Evolutionary conservation across 2,888 invertebrate species (phyloP).

Genomic region (Minunthozetes semirufus): DNA sequence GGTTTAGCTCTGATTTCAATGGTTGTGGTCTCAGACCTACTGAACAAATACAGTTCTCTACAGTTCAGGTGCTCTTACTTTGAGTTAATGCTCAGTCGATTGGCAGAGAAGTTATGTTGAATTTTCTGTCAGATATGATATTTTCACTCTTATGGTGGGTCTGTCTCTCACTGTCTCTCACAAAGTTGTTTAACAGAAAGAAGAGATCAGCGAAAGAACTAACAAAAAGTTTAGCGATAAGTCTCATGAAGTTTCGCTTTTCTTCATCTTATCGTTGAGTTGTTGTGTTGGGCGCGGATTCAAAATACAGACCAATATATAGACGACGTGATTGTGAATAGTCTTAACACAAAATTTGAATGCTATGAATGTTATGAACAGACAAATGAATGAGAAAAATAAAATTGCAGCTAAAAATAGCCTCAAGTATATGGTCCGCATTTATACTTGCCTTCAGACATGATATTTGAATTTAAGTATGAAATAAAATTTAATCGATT

Average conservation of each 20-base stretch:
- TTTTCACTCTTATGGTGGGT: neutral
- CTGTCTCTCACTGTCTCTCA: neutral
- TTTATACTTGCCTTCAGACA: neutral
- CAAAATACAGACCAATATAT: conserved; percentile 7
- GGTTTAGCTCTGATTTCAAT: neutral
- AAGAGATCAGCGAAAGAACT: neutral
- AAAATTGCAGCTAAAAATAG: neutral
- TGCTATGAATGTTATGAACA: neutral
- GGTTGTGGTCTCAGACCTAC: neutral
- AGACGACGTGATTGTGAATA: neutral
- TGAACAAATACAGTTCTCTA: neutral
- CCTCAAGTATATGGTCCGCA: neutral
- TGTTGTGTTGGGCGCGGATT: conserved; percentile 25
- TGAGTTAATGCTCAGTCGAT: neutral
- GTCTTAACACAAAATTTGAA: neutral
- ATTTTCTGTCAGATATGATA: neutral
- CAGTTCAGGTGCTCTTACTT: neutral
- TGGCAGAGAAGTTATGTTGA: neutral
- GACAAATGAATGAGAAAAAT: neutral
- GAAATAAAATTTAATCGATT: conserved; percentile 10
- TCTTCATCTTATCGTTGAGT: neutral
- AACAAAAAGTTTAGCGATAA: conserved; percentile 7
- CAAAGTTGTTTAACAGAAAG: conserved; percentile 12
- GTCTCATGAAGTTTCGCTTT: neutral
- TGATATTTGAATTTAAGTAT: neutral